Evolutionary conservation across 92 coral and sea anemone species (phyloP).

Genomic region (Paramuricea clavata): DNA sequence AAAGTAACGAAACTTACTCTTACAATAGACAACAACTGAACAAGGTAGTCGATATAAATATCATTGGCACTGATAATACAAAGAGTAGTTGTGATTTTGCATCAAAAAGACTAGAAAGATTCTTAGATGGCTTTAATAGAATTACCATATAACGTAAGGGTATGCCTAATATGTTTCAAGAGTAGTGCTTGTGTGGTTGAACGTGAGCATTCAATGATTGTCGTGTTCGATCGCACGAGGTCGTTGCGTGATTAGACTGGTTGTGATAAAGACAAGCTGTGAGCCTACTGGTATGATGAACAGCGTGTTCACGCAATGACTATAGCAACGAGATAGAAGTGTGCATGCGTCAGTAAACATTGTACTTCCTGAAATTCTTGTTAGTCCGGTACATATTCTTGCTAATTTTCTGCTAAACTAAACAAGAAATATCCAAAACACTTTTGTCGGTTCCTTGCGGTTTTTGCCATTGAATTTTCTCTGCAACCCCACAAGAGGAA

Average conservation of each 20-base stretch:
- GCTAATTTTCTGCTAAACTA: background rate
- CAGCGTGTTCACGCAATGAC: too few species aligned
- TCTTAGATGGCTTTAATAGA: too few species aligned
- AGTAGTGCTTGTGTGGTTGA: background rate
- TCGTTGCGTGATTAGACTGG: too few species aligned
- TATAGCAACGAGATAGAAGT: background rate
- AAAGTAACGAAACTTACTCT: too few species aligned
- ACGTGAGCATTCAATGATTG: too few species aligned
- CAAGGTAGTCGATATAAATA: too few species aligned
- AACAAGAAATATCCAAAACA: background rate
- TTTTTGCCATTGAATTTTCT: background rate
- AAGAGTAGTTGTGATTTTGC: too few species aligned
- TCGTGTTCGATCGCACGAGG: background rate
- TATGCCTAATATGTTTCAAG: background rate
- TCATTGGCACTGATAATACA: too few species aligned
- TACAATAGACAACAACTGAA: background rate
- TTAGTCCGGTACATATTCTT: background rate
- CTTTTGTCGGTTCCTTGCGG: background rate
- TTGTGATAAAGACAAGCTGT: too few species aligned
- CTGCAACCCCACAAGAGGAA: background rate
- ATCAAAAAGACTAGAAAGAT: too few species aligned
- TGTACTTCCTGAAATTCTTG: background rate
- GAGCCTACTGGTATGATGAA: too few species aligned
- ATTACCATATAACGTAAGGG: background rate
- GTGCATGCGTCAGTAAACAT: background rate